Conservation (phyloP, 2,888 invertebrate genomes). For the Lasioglossum vierecki region DNA sequence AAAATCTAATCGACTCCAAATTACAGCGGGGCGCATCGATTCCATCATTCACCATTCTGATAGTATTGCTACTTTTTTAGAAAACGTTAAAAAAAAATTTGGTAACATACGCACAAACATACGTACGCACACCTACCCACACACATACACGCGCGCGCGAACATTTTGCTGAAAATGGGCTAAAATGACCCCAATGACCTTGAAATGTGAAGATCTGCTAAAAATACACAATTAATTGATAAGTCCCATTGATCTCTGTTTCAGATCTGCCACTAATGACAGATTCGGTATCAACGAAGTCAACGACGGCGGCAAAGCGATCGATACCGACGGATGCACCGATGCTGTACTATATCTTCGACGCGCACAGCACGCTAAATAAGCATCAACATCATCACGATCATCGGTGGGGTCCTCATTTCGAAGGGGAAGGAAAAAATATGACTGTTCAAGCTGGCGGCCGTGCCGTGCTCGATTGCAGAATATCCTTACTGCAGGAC, state of each 20-base stretch:
- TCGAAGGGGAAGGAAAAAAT: slow-evolving; percentile 89
- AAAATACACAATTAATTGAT: not conserved
- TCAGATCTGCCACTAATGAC: slow-evolving; percentile 72
- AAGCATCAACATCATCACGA: slow-evolving; percentile 89
- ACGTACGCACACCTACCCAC: no score
- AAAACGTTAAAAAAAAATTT: no score
- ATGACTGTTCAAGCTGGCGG: slow-evolving; percentile 91
- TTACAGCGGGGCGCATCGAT: no score
- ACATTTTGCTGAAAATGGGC: no score
- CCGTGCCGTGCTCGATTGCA: slow-evolving; percentile 90
- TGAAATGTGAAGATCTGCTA: no score
- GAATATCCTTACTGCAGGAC: slow-evolving; percentile 90
- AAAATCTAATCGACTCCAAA: no score
- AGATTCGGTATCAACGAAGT: slow-evolving; percentile 67
- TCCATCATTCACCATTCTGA: no score
- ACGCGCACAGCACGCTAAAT: slow-evolving; percentile 88
- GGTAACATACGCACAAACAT: no score
- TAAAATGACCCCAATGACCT: no score
- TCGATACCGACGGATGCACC: slow-evolving; percentile 86
- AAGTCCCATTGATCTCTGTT: slow-evolving; percentile 10
- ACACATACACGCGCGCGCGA: no score
- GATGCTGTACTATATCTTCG: slow-evolving; percentile 90
- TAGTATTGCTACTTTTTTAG: no score
- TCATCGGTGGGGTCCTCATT: slow-evolving; percentile 89
- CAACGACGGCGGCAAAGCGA: slow-evolving; percentile 76